Percentiles rank a stretch among this genome's conserved stretches.
Conservation (phyloP, 2,888 invertebrate species). For the Cetonia aurata region DNA sequence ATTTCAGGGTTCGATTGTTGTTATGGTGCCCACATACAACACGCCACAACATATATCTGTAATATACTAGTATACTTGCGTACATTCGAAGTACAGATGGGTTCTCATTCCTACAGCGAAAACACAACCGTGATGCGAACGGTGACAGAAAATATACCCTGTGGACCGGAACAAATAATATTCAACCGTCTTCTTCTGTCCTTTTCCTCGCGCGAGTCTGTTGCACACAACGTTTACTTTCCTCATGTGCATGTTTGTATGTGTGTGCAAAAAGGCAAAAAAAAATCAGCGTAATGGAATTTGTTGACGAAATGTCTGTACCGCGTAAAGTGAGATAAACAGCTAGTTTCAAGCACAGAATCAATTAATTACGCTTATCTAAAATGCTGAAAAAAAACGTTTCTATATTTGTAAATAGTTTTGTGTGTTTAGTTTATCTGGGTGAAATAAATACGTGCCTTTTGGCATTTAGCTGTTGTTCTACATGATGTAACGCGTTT, state of each 20-base stretch:
- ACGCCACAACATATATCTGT: conserved; percentile 16
- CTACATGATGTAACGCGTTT: too few species aligned
- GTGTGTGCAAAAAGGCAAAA: neutral
- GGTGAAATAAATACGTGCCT: conserved; percentile 1
- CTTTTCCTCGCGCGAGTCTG: conserved; percentile 8
- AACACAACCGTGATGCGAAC: conserved; percentile 3
- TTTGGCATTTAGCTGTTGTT: neutral
- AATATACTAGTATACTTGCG: conserved; percentile 8
- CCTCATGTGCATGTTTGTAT: too few species aligned
- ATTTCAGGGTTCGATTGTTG: conserved; percentile 37
- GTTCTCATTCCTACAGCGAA: conserved; percentile 13
- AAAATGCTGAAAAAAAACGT: conserved; percentile 7
- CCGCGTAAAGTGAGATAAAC: neutral
- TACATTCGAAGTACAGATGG: conserved; percentile 25
- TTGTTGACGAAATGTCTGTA: neutral
- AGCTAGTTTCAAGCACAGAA: neutral
- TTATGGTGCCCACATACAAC: conserved; percentile 27
- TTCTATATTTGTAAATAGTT: conserved; percentile 24
- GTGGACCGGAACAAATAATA: conserved; percentile 11
- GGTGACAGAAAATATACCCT: conserved; percentile 6
- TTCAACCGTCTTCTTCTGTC: conserved; percentile 5
- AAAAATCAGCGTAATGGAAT: conserved; percentile 7
- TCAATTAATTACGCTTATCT: conserved; percentile 36
- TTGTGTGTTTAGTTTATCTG: conserved; percentile 22
- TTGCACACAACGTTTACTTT: conserved; percentile 10